phyloP scores from a whole-genome alignment of 2,113 vertebrate genomes.

The Ophiodon elongatus region DNA sequence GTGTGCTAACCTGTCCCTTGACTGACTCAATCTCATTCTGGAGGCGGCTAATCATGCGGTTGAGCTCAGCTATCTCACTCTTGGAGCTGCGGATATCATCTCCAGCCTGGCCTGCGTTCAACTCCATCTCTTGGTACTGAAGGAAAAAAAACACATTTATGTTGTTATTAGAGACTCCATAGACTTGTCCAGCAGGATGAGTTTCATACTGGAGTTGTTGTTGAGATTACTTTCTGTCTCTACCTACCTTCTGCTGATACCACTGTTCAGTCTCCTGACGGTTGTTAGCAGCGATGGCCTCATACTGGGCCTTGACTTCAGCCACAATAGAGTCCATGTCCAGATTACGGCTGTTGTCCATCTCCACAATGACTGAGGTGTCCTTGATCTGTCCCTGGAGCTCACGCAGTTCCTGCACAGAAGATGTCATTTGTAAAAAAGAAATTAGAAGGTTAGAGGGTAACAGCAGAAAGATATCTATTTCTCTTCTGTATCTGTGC shows the following conservation, averaged over 20 bases:
- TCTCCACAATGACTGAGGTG: slow-evolving; percentile 90
- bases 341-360: slow-evolving; percentile 91
- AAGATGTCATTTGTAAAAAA: neutral
- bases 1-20: slow-evolving; percentile 87
- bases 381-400: slow-evolving; percentile 90
- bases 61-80: slow-evolving; percentile 89
- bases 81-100: slow-evolving; percentile 88
- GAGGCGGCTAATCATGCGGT: slow-evolving; percentile 87
- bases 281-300: slow-evolving; percentile 86
- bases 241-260: slow-evolving; percentile 88
- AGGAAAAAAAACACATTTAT: neutral
- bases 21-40: slow-evolving; percentile 87
- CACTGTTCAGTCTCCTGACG: slow-evolving; percentile 84
- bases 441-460: neutral
- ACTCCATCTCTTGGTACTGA: slow-evolving; percentile 88
- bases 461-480: neutral
- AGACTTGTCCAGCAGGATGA: neutral
- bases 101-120: slow-evolving; percentile 73
- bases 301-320: slow-evolving; percentile 90
- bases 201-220: neutral
- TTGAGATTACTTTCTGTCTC: neutral
- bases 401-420: slow-evolving; percentile 86
- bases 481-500: neutral
- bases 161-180: neutral
- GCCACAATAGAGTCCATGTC: slow-evolving; percentile 91